Evolutionary conservation across 2,888 invertebrate genomes (phyloP).

Genomic region (Acleris literana): DNA sequence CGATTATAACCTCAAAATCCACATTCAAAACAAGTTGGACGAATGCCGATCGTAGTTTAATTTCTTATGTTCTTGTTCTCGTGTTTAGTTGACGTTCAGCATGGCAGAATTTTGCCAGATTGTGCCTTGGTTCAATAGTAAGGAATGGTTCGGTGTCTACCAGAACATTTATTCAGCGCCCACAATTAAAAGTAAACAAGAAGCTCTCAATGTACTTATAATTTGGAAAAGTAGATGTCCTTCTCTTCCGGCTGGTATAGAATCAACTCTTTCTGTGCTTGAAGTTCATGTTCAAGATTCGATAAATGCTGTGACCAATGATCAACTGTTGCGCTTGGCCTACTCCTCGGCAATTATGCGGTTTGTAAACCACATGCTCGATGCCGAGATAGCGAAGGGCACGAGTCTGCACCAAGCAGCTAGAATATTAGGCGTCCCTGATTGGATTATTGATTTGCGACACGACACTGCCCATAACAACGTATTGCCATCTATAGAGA

Average conservation of each 20-base stretch:
- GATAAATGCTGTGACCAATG: conserved; percentile 49
- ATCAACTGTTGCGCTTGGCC: conserved; percentile 81
- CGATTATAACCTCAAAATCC: no score
- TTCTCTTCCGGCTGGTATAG: conserved; percentile 83
- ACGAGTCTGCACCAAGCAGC: conserved; percentile 84
- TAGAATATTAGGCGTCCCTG: conserved; percentile 87
- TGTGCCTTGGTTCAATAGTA: conserved; percentile 73
- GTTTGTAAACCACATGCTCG: conserved; percentile 86
- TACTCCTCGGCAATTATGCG: conserved; percentile 87
- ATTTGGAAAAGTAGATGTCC: conserved; percentile 84
- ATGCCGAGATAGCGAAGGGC: conserved; percentile 78
- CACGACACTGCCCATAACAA: conserved; percentile 91
- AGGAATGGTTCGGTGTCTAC: conserved; percentile 82
- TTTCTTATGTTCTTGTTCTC: neutral
- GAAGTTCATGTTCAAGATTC: conserved; percentile 76
- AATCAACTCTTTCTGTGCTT: conserved; percentile 83
- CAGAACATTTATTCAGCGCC: conserved; percentile 66
- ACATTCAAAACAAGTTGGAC: no score
- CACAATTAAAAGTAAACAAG: conserved; percentile 53
- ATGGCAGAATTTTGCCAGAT: conserved; percentile 45
- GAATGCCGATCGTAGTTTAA: neutral
- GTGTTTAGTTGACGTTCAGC: neutral
- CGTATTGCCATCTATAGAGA: conserved; percentile 85
- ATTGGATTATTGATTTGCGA: conserved; percentile 90
- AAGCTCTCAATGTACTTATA: conserved; percentile 75